phyloP scores from a whole-genome alignment of 2,113 vertebrate species.

The Acrocephalus arundinaceus region DNA sequence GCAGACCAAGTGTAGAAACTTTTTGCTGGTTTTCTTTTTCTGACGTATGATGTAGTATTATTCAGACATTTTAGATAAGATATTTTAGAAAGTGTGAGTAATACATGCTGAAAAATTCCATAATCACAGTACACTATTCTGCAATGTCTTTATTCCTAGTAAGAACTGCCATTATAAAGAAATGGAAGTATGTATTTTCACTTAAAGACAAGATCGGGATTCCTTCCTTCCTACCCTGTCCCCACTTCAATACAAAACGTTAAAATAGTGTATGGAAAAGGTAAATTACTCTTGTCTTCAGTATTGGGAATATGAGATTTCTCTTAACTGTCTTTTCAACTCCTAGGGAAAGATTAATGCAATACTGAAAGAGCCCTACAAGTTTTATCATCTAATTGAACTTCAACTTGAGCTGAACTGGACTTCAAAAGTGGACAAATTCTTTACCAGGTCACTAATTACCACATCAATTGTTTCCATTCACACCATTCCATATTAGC shows the following conservation, averaged over 20 bases:
- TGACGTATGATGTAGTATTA: background rate
- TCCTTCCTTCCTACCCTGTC: background rate
- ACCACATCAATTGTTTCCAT: background rate
- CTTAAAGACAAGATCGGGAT: background rate
- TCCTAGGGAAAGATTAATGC: background rate
- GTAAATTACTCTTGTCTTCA: background rate
- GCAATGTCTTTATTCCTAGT: background rate
- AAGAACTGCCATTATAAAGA: background rate
- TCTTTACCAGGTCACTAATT: background rate
- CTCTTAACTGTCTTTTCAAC: background rate
- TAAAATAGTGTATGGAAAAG: background rate
- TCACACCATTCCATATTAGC: background rate
- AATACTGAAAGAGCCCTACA: background rate
- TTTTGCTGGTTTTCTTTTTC: background rate
- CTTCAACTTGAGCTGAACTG: background rate
- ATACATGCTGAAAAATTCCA: background rate
- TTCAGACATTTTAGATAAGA: background rate
- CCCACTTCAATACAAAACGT: background rate
- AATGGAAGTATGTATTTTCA: background rate
- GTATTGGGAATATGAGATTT: background rate
- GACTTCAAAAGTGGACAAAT: background rate
- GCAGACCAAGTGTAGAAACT: background rate
- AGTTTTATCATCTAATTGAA: background rate
- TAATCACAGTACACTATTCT: background rate
- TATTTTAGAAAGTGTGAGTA: background rate